phyloP scores from a whole-genome alignment of 92 coral and sea anemone species.

The Siderastrea radians region DNA sequence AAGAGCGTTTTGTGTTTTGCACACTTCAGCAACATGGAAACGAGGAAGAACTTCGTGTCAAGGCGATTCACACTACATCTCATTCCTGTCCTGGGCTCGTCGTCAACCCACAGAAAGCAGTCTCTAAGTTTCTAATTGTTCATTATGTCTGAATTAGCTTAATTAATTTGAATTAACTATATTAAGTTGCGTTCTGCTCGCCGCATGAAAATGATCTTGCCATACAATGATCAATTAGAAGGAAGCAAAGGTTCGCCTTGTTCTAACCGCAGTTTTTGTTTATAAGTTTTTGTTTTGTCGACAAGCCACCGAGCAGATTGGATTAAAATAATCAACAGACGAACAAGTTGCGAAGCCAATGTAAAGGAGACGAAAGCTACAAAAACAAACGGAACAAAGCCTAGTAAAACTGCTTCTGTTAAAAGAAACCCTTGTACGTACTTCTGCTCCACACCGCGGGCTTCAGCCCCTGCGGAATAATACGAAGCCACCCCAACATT shows the following conservation, averaged over 20 bases:
- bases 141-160: no score
- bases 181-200: no score
- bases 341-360: slow-evolving; percentile 32
- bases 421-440: slow-evolving; percentile 9
- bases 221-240: not conserved
- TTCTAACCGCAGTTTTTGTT: not conserved
- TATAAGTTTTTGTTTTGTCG: not conserved
- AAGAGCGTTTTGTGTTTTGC: no score
- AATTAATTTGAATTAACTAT: no score
- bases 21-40: no score
- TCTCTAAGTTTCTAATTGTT: no score
- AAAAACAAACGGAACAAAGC: slow-evolving; percentile 40
- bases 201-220: not conserved
- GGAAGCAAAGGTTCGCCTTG: not conserved
- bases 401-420: slow-evolving; percentile 41
- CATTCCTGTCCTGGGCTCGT: no score
- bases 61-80: no score
- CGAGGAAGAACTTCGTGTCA: no score
- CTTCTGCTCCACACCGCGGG: not conserved
- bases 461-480: slow-evolving; percentile 36
- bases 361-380: slow-evolving; percentile 9
- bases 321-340: slow-evolving; percentile 2
- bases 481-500: slow-evolving; percentile 48
- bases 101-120: no score
- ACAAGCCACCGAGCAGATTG: not conserved